Evolutionary conservation across 1,140 invertebrate genomes (phyloP), one percentile per base, ranked within the genome.

Genomic region (Cephus cinctus): DNA sequence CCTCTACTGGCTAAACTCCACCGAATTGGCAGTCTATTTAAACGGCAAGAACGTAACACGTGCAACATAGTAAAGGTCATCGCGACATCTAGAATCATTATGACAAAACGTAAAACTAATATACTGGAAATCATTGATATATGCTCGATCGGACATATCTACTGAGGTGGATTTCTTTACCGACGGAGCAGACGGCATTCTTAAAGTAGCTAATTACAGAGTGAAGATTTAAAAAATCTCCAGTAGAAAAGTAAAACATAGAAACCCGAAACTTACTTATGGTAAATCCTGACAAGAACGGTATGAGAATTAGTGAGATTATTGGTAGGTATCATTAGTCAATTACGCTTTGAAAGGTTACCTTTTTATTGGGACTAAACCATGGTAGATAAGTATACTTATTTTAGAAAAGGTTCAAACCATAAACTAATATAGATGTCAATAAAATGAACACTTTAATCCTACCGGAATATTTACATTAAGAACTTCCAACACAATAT

Each of bases 1-100:
- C 30, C 44, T 15, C 34, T 34, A 30, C 19, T 18, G 14, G 43
- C 25, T 43, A 59, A 51, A 49, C 56, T 46, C n/a, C 51, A 39
- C 20, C 47, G 55, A 60, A 38, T 43, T 48, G 43, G 44, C 11
- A 60, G 34, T 31, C 47, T 67, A 47, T 65, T 67, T 53, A 69
- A 70, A 67, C 63, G 43, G 45, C 51, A 56, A 44, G 53, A 63
- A 62, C 63, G 63, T 61, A 75, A 69, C 71, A 74, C 65, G 69
- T 73, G 72, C 59, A 67, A 41, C 38, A 48, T 59, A 35, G 51
- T 48, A 18, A 41, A 16, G 18, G 53, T 44, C 61, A 69, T 66
- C 27, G 44, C 44, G 62, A 53, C 66, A 67, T 61, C 66, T 68
- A 32, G 39, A 11, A 12, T 15, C 25, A 27, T 2, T 15, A 36